These are phyloP conservation scores for Cepaea nemoralis DNA, from an alignment of 1,140 invertebrate species.

Conservation along the genomic window DNA sequence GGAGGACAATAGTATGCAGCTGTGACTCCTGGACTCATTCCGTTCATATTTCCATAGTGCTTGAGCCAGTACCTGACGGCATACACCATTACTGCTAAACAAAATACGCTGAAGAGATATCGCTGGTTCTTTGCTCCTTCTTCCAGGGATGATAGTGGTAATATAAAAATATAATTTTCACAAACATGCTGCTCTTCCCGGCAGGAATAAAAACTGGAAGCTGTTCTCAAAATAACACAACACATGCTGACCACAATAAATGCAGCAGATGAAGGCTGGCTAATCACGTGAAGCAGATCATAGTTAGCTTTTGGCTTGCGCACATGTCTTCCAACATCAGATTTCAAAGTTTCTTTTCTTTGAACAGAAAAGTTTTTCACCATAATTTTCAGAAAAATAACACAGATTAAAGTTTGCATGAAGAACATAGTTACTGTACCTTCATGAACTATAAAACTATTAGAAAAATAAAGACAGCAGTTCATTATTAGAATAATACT, in stretches of 20 bases:
- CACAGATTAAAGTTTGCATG: conserved; percentile 60
- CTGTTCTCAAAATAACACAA: conserved; percentile 71
- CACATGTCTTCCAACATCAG: conserved; percentile 6
- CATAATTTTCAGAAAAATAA: conserved; percentile 48
- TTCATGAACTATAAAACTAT: conserved; percentile 93
- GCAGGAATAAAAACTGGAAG: conserved; percentile 82
- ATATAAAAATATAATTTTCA: conserved; percentile 62
- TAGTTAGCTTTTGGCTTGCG: conserved; percentile 44
- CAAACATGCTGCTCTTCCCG: conserved; percentile 88
- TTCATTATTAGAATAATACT: conserved; percentile 50
- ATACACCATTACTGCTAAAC: conserved; percentile 75
- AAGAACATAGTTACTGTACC: conserved; percentile 74
- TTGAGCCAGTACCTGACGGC: conserved; percentile 77
- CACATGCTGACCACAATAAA: conserved; percentile 51
- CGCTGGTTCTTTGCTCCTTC: conserved; percentile 66
- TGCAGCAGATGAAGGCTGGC: conserved; percentile 49
- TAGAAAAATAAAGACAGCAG: conserved; percentile 80
- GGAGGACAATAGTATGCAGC: conserved; percentile 60
- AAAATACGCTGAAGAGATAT: conserved; percentile 75
- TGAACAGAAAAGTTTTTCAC: conserved; percentile 5
- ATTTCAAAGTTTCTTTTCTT: conserved; percentile 12
- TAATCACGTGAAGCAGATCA: conserved; percentile 55
- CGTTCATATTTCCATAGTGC: conserved; percentile 84
- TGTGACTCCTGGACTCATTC: conserved; percentile 74
- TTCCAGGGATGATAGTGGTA: conserved; percentile 62